Evolutionary conservation across 2,888 invertebrate genomes (phyloP), one percentile per base, ranked within the genome.

Genomic region (Camponotus fellah): DNA sequence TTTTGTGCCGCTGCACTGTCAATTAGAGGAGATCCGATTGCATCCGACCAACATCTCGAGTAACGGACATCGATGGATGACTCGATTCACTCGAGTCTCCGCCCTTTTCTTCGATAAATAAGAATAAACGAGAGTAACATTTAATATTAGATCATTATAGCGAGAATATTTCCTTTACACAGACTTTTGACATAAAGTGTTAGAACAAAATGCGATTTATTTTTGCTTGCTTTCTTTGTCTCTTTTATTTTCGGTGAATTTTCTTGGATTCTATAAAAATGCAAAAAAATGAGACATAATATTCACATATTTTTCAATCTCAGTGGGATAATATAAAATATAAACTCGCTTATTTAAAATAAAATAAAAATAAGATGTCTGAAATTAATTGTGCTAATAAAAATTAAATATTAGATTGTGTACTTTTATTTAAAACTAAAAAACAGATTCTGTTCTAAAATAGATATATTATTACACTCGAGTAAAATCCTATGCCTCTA

Each of bases 1-100:
- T 82, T 77, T 53, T 65, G 65, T 62, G 53, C 82, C 60, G 84
- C 84, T 53, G n/a, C 82, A 32, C 77, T 84, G 86, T 86, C 86
- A 85, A 85, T 86, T 79, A 79, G 49, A 69, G 53, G 53, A 64
- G 79, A 83, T 56, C 79, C 37, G 80, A 79, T 69, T 64, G 82
- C 79, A 68, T 56, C 46, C 14, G 69, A 75, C 9, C 58, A 62
- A 64, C 65, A 62, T 60, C 79, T 32, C 46, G 46, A 21, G 34
- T 62, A 77, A 62, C 64, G 21, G 14, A 68, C 68, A 14, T 40
- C 66, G 56, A 68, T 56, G 14, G 32, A n/a, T 60, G 62, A 37
- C 37, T 80, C 37, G 79, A 71, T 56, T n/a, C 32, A 26, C 76
- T 53, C 12, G 37, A 14, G 46, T 76, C 75, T 64, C 6, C 10